A percentile compares a stretch with the other conserved stretches of the same genome.
Evolutionary conservation across 2,797 vertebrate species (phyloP).

Genomic region (Trichosurus vulpecula): DNA sequence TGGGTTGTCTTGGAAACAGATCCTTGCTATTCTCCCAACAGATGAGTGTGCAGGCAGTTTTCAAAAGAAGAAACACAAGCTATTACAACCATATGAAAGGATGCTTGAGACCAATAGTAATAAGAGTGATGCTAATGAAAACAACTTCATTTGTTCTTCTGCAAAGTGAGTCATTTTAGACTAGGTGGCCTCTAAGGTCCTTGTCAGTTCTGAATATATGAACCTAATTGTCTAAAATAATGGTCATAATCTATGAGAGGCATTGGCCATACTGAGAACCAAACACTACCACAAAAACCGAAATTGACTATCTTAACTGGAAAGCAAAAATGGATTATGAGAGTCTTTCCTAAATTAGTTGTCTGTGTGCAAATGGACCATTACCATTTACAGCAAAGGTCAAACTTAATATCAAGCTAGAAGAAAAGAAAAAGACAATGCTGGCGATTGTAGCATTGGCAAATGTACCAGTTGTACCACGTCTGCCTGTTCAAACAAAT

Average conservation of each 20-base stretch:
- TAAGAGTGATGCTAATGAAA: background rate
- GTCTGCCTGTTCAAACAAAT: background rate
- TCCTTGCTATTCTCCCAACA: background rate
- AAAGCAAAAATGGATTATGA: background rate
- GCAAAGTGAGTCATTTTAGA: background rate
- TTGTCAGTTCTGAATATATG: background rate
- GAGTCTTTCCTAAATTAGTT: background rate
- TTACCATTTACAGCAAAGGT: background rate
- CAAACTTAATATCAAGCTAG: background rate
- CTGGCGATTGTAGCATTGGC: background rate
- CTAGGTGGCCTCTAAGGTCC: background rate
- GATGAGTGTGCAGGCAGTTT: background rate
- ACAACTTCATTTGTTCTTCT: background rate
- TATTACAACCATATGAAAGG: background rate
- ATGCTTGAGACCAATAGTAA: background rate
- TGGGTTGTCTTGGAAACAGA: background rate
- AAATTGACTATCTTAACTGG: background rate
- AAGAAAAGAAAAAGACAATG: background rate
- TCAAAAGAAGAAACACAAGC: background rate
- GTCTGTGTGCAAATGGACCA: background rate
- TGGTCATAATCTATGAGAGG: background rate
- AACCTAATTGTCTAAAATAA: background rate
- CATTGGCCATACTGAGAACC: background rate
- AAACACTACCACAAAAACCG: background rate
- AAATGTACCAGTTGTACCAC: too few relatives aligned